A percentile compares a stretch with the other conserved stretches of the same genome.
Evolutionary conservation across 2,888 invertebrate species (phyloP).

Genomic region (Lumbricus terrestris): DNA sequence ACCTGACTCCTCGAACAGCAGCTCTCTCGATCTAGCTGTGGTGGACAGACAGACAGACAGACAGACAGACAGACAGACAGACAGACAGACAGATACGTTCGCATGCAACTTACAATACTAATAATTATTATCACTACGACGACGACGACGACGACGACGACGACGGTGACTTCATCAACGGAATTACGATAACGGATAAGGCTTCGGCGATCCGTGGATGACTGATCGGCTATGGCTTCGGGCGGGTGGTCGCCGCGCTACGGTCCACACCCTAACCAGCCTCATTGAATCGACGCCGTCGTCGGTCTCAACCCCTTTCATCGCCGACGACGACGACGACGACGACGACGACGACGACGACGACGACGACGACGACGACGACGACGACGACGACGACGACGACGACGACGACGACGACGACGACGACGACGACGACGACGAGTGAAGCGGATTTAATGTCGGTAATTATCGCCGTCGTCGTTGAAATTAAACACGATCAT

Average conservation of each 20-base stretch:
- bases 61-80: neutral
- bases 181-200: neutral
- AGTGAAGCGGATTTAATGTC: neutral
- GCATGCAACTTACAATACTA: neutral
- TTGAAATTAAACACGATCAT: too few species aligned
- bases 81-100: neutral
- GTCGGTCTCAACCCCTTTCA: too few species aligned
- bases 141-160: neutral
- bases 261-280: neutral
- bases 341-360: conserved; percentile 3
- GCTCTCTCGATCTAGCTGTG: too few species aligned
- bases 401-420: too few species aligned
- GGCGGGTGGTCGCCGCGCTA: too few species aligned
- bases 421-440: too few species aligned
- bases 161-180: neutral
- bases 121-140: neutral
- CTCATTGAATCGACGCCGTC: too few species aligned
- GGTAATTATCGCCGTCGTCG: neutral
- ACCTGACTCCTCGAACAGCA: neutral
- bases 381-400: too few species aligned
- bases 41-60: too few species aligned
- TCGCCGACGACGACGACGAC: too few species aligned
- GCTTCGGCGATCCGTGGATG: neutral
- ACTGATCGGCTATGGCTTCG: neutral
- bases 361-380: too few species aligned